Evolutionary conservation across 1,140 invertebrate genomes (phyloP).

Genomic region (Brachionus manjavacas): DNA sequence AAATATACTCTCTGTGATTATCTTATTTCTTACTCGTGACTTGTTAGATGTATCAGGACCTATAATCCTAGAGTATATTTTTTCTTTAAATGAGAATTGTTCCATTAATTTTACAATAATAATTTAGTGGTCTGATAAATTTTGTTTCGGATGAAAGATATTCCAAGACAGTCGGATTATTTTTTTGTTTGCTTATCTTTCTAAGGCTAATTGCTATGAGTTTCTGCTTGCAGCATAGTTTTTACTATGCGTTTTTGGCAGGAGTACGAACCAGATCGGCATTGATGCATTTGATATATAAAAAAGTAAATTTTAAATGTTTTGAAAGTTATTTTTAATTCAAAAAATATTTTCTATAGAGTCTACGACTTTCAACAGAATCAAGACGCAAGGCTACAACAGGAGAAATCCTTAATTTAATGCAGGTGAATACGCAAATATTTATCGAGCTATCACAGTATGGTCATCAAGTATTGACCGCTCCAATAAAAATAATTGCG

Average conservation of each 20-base stretch:
- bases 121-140: not conserved
- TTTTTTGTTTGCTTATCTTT: constrained; percentile 73
- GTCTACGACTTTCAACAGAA: constrained; percentile 44
- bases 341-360: not conserved
- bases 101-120: not conserved
- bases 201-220: constrained; percentile 78
- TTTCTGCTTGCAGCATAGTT: constrained; percentile 65
- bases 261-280: constrained; percentile 84
- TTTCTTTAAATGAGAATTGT: not conserved
- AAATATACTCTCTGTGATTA: not conserved
- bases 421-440: constrained; percentile 61
- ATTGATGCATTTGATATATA: constrained; percentile 84
- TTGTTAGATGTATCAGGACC: not conserved
- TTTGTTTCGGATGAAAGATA: constrained; percentile 5
- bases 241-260: constrained; percentile 62
- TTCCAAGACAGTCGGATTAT: constrained; percentile 70
- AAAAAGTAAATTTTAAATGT: constrained; percentile 63
- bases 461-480: constrained; percentile 92
- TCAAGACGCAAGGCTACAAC: constrained; percentile 58
- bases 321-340: not conserved
- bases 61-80: not conserved
- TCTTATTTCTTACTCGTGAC: not conserved
- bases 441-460: constrained; percentile 64
- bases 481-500: constrained; percentile 80
- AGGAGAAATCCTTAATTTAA: constrained; percentile 64